phyloP scores from a whole-genome alignment of 2,888 invertebrate genomes.

The Lasioglossum oenotherae region DNA sequence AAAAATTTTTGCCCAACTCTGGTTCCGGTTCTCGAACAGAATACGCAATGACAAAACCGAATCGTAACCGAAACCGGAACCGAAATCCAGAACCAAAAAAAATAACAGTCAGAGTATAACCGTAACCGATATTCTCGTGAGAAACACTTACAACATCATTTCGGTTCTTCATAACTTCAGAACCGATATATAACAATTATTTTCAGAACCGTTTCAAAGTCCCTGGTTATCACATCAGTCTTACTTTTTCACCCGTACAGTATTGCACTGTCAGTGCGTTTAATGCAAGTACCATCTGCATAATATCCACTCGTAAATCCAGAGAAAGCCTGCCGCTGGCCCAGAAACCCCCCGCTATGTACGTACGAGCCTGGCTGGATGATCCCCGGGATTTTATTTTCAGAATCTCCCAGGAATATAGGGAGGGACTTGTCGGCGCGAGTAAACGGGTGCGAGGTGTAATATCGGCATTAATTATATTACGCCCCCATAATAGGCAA shows the following conservation, averaged over 20 bases:
- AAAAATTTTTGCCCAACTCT: no score
- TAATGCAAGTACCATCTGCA: slow-evolving; percentile 79
- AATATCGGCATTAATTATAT: slow-evolving; percentile 73
- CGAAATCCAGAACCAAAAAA: no score
- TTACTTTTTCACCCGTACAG: slow-evolving; percentile 45
- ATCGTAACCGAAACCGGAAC: no score
- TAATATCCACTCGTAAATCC: slow-evolving; percentile 79
- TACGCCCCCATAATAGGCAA: slow-evolving; percentile 53
- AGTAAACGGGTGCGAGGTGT: slow-evolving; percentile 52
- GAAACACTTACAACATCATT: no score
- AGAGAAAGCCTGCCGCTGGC: slow-evolving; percentile 62
- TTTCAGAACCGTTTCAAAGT: no score
- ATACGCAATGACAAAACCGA: no score
- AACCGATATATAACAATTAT: no score
- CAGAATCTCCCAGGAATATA: slow-evolving; percentile 60
- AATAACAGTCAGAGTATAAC: no score
- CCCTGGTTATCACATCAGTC: slow-evolving; percentile 39
- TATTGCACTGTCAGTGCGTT: slow-evolving; percentile 69
- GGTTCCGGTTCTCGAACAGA: no score
- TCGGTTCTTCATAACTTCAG: no score
- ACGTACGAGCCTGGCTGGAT: slow-evolving; percentile 57
- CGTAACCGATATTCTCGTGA: no score
- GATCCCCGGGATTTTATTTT: slow-evolving; percentile 75
- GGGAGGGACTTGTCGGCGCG: slow-evolving; percentile 39
- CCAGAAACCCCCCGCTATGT: slow-evolving; percentile 44